Conservation (phyloP, 2,797 vertebrate species). For the Sarcophilus harrisii region DNA sequence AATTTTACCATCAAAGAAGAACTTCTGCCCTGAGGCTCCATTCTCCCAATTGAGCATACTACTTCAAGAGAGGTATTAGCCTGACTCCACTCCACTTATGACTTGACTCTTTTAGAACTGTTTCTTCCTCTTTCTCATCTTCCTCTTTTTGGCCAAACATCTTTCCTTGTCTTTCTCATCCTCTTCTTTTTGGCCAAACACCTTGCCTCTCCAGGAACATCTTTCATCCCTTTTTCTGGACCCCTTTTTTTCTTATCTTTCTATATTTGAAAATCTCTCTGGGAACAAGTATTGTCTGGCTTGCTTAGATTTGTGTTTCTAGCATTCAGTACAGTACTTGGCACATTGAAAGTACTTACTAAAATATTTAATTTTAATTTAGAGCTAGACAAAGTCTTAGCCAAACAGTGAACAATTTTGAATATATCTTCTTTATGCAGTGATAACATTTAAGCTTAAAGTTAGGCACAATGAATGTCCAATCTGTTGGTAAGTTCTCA, state of each 20-base stretch:
- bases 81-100: not conserved
- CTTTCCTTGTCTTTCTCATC: not conserved
- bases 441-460: not conserved
- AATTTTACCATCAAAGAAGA: not conserved
- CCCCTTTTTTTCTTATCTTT: not conserved
- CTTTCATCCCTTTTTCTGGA: not conserved
- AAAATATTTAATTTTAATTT: not conserved
- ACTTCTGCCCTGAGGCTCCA: not conserved
- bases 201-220: not conserved
- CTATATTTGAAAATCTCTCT: not conserved
- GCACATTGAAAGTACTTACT: not conserved
- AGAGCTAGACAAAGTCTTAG: not conserved
- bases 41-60: not conserved
- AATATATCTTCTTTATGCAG: not conserved
- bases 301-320: not conserved
- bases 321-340: not conserved
- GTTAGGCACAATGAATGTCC: not conserved
- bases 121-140: not conserved
- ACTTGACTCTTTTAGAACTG: not conserved
- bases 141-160: not conserved
- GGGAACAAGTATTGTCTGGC: not conserved
- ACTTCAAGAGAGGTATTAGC: not conserved
- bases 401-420: not conserved
- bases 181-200: not conserved
- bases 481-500: not conserved